Percentiles rank a stretch among this genome's conserved stretches.
phyloP scores from a whole-genome alignment of 92 coral and sea anemone species.

The Pocillopora grandis region DNA sequence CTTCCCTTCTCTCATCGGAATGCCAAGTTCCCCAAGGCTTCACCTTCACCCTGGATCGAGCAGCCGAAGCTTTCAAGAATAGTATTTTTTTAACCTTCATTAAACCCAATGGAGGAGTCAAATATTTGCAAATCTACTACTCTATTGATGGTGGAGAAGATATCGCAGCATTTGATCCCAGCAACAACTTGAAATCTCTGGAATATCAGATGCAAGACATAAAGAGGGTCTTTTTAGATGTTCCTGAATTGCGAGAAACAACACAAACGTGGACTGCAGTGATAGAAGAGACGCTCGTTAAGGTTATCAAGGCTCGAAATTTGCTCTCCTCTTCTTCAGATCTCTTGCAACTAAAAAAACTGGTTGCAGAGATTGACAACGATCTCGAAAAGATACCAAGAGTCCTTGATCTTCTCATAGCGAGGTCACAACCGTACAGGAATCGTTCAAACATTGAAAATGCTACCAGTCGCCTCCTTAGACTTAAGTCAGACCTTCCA shows the following conservation, averaged over 20 bases:
- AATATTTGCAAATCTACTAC: slow-evolving; percentile 12
- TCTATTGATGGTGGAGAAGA: slow-evolving; percentile 21
- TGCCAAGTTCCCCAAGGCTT: slow-evolving; percentile 14
- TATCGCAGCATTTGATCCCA: not conserved
- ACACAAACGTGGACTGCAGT: not conserved
- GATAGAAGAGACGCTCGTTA: not conserved
- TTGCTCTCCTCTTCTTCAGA: slow-evolving; percentile 1
- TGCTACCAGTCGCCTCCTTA: not conserved
- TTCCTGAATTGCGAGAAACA: slow-evolving; percentile 11
- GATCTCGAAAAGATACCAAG: slow-evolving; percentile 14
- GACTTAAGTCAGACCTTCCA: slow-evolving; percentile 17
- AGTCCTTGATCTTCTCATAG: slow-evolving; percentile 16
- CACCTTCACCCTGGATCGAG: not conserved
- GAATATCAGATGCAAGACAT: slow-evolving; percentile 11
- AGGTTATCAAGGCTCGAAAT: slow-evolving; percentile 11
- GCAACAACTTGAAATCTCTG: slow-evolving; percentile 10
- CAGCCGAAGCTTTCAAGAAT: not conserved
- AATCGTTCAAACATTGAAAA: slow-evolving; percentile 18
- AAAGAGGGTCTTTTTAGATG: slow-evolving; percentile 13
- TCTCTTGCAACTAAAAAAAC: not conserved
- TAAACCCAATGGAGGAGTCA: not conserved
- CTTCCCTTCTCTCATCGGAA: not conserved
- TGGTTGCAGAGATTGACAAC: slow-evolving; percentile 8
- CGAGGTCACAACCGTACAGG: slow-evolving; percentile 22
- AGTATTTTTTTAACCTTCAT: not conserved